Evolutionary conservation across 2,113 vertebrate genomes (phyloP).

Genomic region (Turnix velox): DNA sequence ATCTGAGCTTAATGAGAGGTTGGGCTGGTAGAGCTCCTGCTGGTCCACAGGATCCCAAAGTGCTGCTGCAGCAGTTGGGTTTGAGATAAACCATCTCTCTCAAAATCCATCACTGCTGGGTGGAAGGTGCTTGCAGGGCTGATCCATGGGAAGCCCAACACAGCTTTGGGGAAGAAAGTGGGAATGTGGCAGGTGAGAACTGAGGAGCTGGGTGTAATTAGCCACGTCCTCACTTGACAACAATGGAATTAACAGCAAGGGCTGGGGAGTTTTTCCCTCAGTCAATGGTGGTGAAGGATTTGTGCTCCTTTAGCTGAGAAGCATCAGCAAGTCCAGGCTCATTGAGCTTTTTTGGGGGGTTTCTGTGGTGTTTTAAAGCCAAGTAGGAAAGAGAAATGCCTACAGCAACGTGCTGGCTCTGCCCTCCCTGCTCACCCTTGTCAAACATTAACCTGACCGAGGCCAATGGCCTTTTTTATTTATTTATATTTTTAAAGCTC

Average conservation of each 20-base stretch:
- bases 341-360: background rate
- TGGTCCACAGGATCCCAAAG: background rate
- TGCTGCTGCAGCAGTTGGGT: background rate
- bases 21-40: background rate
- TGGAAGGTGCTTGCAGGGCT: background rate
- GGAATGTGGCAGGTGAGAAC: background rate
- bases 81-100: background rate
- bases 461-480: background rate
- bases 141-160: background rate
- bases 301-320: background rate
- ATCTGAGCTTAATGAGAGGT: background rate
- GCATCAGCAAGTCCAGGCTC: background rate
- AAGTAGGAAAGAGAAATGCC: background rate
- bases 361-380: background rate
- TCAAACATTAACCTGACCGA: constrained; percentile 15
- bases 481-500: background rate
- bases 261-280: background rate
- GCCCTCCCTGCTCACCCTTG: background rate
- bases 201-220: background rate
- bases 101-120: accelerated
- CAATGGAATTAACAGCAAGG: accelerated
- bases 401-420: background rate
- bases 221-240: background rate
- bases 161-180: background rate
- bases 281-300: background rate